These are phyloP conservation scores for Atherinosoma microstoma DNA, from an alignment of 2,797 vertebrate species.

Conservation along the genomic window DNA sequence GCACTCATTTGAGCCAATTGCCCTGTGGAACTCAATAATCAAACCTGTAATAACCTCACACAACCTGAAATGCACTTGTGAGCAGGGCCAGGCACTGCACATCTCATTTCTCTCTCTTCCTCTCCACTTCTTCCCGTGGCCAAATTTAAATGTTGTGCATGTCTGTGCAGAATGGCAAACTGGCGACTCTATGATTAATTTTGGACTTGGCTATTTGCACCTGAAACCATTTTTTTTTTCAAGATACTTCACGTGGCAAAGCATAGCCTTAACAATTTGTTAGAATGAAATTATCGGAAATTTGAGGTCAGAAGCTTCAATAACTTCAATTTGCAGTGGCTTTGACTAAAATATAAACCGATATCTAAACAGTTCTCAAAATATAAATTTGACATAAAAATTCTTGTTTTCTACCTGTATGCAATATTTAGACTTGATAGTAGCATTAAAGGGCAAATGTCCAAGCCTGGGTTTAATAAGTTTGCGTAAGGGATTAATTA, in stretches of 20 bases:
- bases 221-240: slow-evolving; percentile 25
- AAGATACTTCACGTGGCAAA: slow-evolving; percentile 6
- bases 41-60: slow-evolving; percentile 81
- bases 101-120: slow-evolving; percentile 25
- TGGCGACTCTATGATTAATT: slow-evolving; percentile 47
- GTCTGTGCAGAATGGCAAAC: slow-evolving; percentile 51
- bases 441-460: background rate
- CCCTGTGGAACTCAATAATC: slow-evolving; percentile 81
- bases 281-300: slow-evolving; percentile 16
- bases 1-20: slow-evolving; percentile 82
- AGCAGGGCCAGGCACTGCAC: slow-evolving; percentile 41
- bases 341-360: background rate
- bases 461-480: background rate
- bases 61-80: slow-evolving; percentile 54
- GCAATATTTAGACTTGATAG: background rate
- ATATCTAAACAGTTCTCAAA: background rate
- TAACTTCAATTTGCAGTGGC: background rate
- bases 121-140: slow-evolving; percentile 28
- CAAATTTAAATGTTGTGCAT: slow-evolving; percentile 44
- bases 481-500: background rate
- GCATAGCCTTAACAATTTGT: slow-evolving; percentile 7
- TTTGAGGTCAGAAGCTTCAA: background rate
- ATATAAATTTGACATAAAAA: background rate
- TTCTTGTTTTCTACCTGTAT: background rate
- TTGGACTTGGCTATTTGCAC: slow-evolving; percentile 36